Percentiles rank a stretch among this genome's conserved stretches.
These are phyloP conservation scores for Balearica regulorum DNA, from an alignment of 2,797 vertebrate genomes.

Conservation along the genomic window DNA sequence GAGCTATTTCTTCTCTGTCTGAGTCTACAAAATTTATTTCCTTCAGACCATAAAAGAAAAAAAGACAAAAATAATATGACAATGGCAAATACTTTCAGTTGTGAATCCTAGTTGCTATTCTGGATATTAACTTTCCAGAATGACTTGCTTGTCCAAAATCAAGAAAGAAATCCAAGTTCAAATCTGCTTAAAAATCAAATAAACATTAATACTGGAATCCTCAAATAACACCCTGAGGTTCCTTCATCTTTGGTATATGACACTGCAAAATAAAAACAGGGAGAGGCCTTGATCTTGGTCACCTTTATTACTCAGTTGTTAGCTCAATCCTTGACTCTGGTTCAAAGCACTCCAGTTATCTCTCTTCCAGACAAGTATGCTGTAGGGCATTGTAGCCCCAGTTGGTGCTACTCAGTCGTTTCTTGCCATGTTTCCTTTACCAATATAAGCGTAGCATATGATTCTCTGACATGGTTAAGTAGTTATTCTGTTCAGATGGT, in stretches of 20 bases:
- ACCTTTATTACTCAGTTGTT: neutral
- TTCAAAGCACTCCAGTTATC: neutral
- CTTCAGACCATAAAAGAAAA: neutral
- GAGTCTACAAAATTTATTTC: neutral
- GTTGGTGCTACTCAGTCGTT: fast-evolving
- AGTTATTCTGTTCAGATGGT: neutral
- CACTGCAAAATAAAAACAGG: neutral
- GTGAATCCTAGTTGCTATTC: neutral
- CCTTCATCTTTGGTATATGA: neutral
- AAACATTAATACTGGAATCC: neutral
- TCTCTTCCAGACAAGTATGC: neutral
- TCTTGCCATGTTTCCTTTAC: neutral
- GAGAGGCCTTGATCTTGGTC: neutral
- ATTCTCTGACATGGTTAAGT: neutral
- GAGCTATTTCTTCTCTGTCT: neutral
- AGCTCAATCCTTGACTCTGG: neutral
- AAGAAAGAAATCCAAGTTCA: neutral
- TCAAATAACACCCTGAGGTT: neutral
- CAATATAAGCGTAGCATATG: neutral
- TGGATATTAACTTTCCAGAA: neutral
- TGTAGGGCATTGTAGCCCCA: neutral
- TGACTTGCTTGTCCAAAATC: neutral
- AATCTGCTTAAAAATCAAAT: neutral
- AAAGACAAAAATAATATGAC: neutral
- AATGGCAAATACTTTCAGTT: neutral